phyloP scores from a whole-genome alignment of 23 tunicate species.

The Diplosoma virens region DNA sequence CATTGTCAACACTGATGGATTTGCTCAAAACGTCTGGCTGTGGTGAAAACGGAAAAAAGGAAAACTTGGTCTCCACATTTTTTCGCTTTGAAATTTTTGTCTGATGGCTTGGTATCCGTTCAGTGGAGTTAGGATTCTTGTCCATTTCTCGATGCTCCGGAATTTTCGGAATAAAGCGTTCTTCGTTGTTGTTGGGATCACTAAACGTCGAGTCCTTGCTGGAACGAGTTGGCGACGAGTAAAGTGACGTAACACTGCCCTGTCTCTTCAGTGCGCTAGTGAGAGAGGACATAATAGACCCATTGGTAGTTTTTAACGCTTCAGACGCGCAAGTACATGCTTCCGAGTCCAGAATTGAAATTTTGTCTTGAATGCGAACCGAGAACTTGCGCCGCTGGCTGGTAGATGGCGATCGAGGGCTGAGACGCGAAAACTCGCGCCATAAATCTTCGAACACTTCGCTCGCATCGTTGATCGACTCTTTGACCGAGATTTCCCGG shows the following conservation, averaged over 20 bases:
- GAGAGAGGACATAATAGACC: constrained; percentile 25
- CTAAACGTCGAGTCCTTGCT: constrained; percentile 18
- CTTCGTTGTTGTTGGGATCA: constrained; percentile 39
- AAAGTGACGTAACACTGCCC: constrained; percentile 24
- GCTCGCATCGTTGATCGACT: constrained; percentile 60
- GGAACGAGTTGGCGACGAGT: not conserved
- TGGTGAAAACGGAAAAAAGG: not conserved
- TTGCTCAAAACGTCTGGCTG: constrained; percentile 27
- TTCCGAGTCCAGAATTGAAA: constrained; percentile 49
- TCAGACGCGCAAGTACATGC: constrained; percentile 57
- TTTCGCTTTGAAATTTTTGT: constrained; percentile 14
- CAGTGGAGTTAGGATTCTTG: not conserved
- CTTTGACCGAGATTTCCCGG: constrained; percentile 79
- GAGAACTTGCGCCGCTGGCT: constrained; percentile 50
- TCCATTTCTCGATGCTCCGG: constrained; percentile 31
- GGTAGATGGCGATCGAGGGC: constrained; percentile 83
- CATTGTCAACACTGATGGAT: constrained; percentile 52
- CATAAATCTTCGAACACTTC: constrained; percentile 69
- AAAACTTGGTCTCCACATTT: not conserved
- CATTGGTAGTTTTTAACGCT: not conserved
- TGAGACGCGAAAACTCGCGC: constrained; percentile 57
- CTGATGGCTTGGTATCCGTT: not conserved
- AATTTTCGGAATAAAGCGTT: constrained; percentile 17
- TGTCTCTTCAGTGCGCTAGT: constrained; percentile 32
- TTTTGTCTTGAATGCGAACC: constrained; percentile 58